Base-by-base conservation (phyloP, 2,888 invertebrate genomes). In the Melanchra persicariae region DNA sequence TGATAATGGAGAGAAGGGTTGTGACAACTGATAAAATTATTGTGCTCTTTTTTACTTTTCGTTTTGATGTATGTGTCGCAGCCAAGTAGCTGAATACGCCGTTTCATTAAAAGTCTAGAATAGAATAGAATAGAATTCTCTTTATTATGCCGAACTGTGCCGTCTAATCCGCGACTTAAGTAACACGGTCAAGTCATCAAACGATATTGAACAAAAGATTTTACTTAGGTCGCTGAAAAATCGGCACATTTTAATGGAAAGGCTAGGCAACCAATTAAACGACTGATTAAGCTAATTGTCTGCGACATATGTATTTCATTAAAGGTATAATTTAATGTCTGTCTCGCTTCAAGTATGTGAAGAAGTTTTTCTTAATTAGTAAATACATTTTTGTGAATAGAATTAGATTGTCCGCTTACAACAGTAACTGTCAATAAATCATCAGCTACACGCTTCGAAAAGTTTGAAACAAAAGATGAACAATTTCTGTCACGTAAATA, bases 1-100 rank as follows among this genome's bases (percentile, higher is more conserved):
- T 58, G 8, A 49, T 66, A 70, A 64, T 69, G 63, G 47, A 54
- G 60, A 69, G 49, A 47, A 74, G 69, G 69, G 79, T 81, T 51
- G 64, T 55, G 62, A 73, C 60, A 61, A 57, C 6, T 51, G 10
- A 60, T 63, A 17, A 19, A 60, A 61, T 52, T 57, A 40, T 52
- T 71, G 19, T n/a, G 15, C 10, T 43, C 26, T 54, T 74, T 68
- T 51, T 24, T 8, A 19, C 15, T 34, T n/a, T 57, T 40, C 15
- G 30, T 51, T 10, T 74, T 43, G n/a, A n/a, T n/a, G n/a, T n/a
- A n/a, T n/a, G n/a, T n/a, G n/a, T n/a, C n/a, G n/a, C n/a, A n/a
- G n/a, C n/a, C n/a, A n/a, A n/a, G n/a, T n/a, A n/a, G n/a, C n/a
- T n/a, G n/a, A n/a, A n/a, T n/a, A n/a, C n/a, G n/a, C n/a, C n/a